Evolutionary conservation across 2,888 invertebrate genomes (phyloP).

Genomic region (Drosophila bunnanda): DNA sequence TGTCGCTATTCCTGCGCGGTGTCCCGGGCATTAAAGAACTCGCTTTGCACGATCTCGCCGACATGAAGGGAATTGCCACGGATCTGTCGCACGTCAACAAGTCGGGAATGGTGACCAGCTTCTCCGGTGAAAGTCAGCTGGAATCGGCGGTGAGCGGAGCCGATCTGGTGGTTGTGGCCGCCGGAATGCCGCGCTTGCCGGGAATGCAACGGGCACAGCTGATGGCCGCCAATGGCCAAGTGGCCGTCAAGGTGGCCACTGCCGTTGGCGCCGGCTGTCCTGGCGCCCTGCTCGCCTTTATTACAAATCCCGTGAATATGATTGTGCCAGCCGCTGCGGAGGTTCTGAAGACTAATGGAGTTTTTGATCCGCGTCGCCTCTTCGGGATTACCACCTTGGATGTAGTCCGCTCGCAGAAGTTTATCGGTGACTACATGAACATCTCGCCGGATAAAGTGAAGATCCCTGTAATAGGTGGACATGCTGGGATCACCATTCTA

Average conservation of each 20-base stretch:
- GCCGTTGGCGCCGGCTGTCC: slow-evolving; percentile 92
- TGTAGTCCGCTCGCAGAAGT: slow-evolving; percentile 95
- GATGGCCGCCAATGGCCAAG: slow-evolving; percentile 96
- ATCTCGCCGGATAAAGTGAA: slow-evolving; percentile 91
- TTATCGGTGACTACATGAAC: slow-evolving; percentile 94
- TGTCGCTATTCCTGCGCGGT: slow-evolving; percentile 95
- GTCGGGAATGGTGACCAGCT: slow-evolving; percentile 89
- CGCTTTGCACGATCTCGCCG: slow-evolving; percentile 95
- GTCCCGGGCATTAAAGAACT: slow-evolving; percentile 92
- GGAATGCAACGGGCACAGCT: slow-evolving; percentile 98
- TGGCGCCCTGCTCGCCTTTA: slow-evolving; percentile 96
- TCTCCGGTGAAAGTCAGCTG: slow-evolving; percentile 90
- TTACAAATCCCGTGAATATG: slow-evolving; percentile 86
- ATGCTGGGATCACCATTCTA: slow-evolving; percentile 98
- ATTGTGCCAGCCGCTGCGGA: slow-evolving; percentile 98
- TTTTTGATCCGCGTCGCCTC: slow-evolving; percentile 93
- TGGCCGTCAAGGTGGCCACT: slow-evolving; percentile 92
- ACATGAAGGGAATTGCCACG: slow-evolving; percentile 96
- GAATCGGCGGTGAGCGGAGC: slow-evolving; percentile 90
- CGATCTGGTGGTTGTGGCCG: slow-evolving; percentile 95
- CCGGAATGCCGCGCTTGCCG: slow-evolving; percentile 98
- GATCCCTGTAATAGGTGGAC: slow-evolving; percentile 98
- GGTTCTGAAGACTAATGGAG: slow-evolving; percentile 90
- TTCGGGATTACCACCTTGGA: slow-evolving; percentile 98
- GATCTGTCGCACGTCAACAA: slow-evolving; percentile 98